Evolutionary conservation across 2,888 invertebrate genomes (phyloP).

Genomic region (Leptarthrus brevirostris): DNA sequence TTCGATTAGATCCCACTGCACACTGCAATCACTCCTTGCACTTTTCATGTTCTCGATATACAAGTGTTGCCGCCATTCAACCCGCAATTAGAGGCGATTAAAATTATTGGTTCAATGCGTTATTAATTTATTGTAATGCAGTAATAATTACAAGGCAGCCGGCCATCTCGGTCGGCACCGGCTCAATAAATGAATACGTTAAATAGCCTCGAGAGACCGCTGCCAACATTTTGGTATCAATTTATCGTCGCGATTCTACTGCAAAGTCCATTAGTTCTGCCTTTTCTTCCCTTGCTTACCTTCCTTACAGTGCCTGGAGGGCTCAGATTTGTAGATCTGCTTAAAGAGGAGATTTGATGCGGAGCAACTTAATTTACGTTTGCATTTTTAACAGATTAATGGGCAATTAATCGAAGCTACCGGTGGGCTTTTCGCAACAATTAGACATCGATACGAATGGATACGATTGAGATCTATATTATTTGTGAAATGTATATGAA

Average conservation of each 20-base stretch:
- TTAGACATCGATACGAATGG: no score
- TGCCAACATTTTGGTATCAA: constrained; percentile 53
- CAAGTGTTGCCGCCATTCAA: constrained; percentile 50
- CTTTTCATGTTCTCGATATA: background rate
- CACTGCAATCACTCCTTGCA: background rate
- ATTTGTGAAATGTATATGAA: no score
- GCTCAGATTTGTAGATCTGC: background rate
- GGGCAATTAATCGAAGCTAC: background rate
- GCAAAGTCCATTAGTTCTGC: constrained; percentile 3
- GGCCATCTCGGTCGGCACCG: constrained; percentile 23
- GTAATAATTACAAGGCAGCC: constrained; percentile 53
- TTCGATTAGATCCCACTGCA: no score
- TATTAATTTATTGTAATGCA: constrained; percentile 55
- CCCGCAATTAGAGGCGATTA: constrained; percentile 53
- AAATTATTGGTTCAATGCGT: constrained; percentile 55
- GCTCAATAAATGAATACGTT: constrained; percentile 51
- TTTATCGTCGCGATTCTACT: constrained; percentile 44
- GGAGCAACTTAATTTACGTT: constrained; percentile 38
- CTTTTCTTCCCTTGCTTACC: constrained; percentile 1
- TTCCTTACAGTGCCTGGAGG: background rate
- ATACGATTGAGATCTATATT: no score
- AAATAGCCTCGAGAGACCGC: constrained; percentile 52
- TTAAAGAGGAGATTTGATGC: constrained; percentile 7
- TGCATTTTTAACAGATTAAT: constrained; percentile 29
- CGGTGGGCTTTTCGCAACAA: constrained; percentile 1